Percentiles rank a stretch among this genome's conserved stretches.
Conservation (phyloP, 1,140 invertebrate species). For the Phocides pigmalion region DNA sequence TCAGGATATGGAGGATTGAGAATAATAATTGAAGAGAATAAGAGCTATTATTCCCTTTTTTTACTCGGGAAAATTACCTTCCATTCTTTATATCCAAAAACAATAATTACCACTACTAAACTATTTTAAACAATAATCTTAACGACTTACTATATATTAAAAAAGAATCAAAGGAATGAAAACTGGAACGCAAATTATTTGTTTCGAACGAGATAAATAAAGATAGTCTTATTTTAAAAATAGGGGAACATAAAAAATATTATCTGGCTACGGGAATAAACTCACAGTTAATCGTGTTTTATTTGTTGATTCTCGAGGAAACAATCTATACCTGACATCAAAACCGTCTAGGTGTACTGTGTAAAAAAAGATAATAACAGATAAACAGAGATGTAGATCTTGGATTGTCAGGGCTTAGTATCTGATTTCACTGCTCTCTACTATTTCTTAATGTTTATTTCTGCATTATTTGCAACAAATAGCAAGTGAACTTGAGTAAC, state of each 20-base stretch:
- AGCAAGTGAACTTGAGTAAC: neutral
- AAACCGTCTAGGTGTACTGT: slow-evolving; percentile 21
- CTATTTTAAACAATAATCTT: too few species aligned
- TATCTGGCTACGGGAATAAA: slow-evolving; percentile 20
- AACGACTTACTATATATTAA: slow-evolving; percentile 13
- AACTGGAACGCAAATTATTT: slow-evolving; percentile 17
- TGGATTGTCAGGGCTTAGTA: slow-evolving; percentile 20
- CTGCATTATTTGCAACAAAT: slow-evolving; percentile 6
- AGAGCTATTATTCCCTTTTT: too few species aligned
- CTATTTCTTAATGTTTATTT: slow-evolving; percentile 18
- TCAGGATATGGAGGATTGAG: too few species aligned
- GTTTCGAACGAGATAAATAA: slow-evolving; percentile 28
- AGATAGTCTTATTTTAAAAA: slow-evolving; percentile 28
- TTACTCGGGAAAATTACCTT: too few species aligned
- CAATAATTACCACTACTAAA: too few species aligned
- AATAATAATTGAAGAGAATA: too few species aligned
- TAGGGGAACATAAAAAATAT: slow-evolving; percentile 27
- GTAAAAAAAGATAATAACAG: slow-evolving; percentile 29
- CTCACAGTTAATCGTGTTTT: slow-evolving; percentile 15
- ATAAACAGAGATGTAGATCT: slow-evolving; percentile 26
- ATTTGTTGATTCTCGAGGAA: slow-evolving; percentile 13
- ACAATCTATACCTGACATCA: slow-evolving; percentile 26
- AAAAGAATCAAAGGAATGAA: slow-evolving; percentile 10
- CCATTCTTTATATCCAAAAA: too few species aligned
- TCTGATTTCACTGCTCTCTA: slow-evolving; percentile 24